Conservation (phyloP, 2,888 invertebrate genomes). For the Magallana nippona region DNA sequence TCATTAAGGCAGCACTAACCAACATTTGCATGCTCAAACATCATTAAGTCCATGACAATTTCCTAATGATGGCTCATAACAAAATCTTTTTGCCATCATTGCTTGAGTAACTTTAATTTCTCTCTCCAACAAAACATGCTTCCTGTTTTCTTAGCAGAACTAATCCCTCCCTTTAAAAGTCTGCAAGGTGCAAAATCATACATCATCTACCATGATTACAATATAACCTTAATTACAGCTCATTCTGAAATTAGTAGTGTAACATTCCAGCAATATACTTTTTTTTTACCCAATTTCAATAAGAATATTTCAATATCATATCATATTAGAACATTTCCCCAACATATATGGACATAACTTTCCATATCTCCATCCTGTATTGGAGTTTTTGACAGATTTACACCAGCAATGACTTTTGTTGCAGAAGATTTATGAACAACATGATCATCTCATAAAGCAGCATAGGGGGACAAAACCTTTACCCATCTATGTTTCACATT, state of each 20-base stretch:
- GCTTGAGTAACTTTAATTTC: constrained; percentile 33
- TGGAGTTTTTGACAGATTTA: constrained; percentile 8
- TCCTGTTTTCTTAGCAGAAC: constrained; percentile 17
- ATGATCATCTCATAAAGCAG: not conserved
- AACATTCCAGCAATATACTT: constrained; percentile 2
- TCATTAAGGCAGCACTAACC: not conserved
- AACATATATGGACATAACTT: not conserved
- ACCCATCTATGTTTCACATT: constrained; percentile 10
- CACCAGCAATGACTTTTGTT: not conserved
- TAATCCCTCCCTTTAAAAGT: constrained; percentile 25
- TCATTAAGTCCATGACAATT: constrained; percentile 3
- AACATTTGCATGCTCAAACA: constrained; percentile 30
- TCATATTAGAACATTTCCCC: not conserved
- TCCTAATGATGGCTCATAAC: constrained; percentile 35
- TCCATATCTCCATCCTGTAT: not conserved
- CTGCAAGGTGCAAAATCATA: constrained; percentile 24
- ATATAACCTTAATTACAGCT: constrained; percentile 5
- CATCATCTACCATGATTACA: not conserved
- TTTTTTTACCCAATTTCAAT: not conserved
- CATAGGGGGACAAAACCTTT: not conserved
- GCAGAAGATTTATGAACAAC: constrained; percentile 8
- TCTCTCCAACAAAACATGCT: not conserved
- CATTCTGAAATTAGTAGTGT: not conserved
- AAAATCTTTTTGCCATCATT: constrained; percentile 18
- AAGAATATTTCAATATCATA: not conserved